Evolutionary conservation across 2,888 invertebrate genomes (phyloP).

Genomic region (Diloba caeruleocephala): DNA sequence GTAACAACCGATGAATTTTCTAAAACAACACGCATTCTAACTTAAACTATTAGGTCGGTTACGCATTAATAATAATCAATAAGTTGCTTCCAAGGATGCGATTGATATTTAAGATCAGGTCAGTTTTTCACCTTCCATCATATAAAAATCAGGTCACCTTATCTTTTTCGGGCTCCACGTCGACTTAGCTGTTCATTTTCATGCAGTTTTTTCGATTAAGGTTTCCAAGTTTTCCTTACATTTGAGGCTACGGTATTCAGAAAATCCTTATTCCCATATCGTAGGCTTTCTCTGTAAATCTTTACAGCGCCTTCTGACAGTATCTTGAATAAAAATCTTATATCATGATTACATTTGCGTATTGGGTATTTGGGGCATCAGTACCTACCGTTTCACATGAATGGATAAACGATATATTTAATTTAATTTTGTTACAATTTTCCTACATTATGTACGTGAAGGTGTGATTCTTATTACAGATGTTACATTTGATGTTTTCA

Average conservation of each 20-base stretch:
- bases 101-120: too few species aligned
- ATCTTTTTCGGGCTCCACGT: too few species aligned
- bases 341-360: conserved; percentile 57
- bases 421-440: not conserved
- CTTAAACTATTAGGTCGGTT: too few species aligned
- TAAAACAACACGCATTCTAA: too few species aligned
- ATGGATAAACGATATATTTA: conserved; percentile 26
- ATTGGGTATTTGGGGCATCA: conserved; percentile 45
- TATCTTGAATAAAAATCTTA: conserved; percentile 55
- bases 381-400: conserved; percentile 28
- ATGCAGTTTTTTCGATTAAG: not conserved
- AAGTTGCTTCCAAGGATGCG: too few species aligned
- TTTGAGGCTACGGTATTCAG: not conserved
- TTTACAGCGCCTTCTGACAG: conserved; percentile 47
- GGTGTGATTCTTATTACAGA: not conserved
- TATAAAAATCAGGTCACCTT: too few species aligned
- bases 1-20: too few species aligned
- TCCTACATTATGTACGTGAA: not conserved
- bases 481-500: too few species aligned
- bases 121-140: too few species aligned
- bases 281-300: conserved; percentile 44
- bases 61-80: too few species aligned
- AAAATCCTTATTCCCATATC: conserved; percentile 28
- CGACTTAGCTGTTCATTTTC: not conserved
- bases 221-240: conserved; percentile 4